These are phyloP conservation scores for Cephonodes hylas DNA, from an alignment of 2,888 invertebrate genomes.

Conservation along the genomic window DNA sequence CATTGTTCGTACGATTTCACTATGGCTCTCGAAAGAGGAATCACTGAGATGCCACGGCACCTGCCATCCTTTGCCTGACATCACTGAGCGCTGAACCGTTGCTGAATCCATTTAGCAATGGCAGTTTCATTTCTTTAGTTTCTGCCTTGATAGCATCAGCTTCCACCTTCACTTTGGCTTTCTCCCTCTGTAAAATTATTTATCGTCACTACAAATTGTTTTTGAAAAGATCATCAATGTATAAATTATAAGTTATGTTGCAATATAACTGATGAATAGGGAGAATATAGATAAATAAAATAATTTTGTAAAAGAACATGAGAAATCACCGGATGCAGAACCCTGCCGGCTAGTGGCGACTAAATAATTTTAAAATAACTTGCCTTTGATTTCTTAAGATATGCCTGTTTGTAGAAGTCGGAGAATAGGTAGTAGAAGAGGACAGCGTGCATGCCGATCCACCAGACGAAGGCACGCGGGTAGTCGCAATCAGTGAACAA, in stretches of 20 bases:
- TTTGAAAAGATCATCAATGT: background rate
- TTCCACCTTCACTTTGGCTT: constrained; percentile 51
- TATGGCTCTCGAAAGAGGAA: background rate
- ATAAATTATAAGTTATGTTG: no score
- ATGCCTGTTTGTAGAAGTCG: constrained; percentile 92
- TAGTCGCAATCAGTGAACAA: constrained; percentile 94
- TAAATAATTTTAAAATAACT: constrained; percentile 13
- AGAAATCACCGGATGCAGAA: background rate
- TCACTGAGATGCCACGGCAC: constrained; percentile 74
- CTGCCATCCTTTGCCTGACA: constrained; percentile 72
- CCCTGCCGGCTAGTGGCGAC: no score
- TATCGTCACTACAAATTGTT: background rate
- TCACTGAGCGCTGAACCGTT: constrained; percentile 65
- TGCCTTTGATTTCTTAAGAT: constrained; percentile 74
- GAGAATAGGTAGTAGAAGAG: constrained; percentile 97
- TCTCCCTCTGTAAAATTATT: constrained; percentile 33
- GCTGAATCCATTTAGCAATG: constrained; percentile 69
- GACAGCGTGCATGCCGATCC: constrained; percentile 94
- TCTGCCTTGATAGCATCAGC: constrained; percentile 49
- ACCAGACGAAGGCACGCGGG: constrained; percentile 93
- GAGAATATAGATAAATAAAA: no score
- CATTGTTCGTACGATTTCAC: constrained; percentile 14
- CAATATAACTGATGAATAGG: no score
- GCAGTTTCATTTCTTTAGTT: constrained; percentile 60
- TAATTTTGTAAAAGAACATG: no score